phyloP scores from a whole-genome alignment of 2,113 vertebrate species.

The Ceyx margarethae region DNA sequence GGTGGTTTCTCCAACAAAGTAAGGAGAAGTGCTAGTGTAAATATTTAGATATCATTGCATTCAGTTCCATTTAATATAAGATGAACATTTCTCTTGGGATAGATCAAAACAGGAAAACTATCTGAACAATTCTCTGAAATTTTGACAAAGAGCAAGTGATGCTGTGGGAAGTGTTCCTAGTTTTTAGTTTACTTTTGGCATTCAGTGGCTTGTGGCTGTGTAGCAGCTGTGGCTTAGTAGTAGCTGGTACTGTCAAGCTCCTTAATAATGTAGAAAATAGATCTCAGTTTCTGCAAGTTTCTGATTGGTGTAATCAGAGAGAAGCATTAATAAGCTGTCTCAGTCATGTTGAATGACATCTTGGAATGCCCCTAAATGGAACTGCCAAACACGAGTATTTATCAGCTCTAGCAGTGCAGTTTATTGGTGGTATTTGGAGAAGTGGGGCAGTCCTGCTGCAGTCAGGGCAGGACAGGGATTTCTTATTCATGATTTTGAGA shows the following conservation, averaged over 20 bases:
- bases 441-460: neutral
- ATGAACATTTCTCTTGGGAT: neutral
- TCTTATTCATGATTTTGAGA: neutral
- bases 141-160: neutral
- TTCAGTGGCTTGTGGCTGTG: neutral
- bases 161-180: neutral
- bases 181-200: neutral
- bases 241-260: neutral
- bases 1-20: slow-evolving; percentile 98
- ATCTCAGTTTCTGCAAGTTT: neutral
- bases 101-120: neutral
- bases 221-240: neutral
- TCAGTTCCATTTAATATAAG: neutral
- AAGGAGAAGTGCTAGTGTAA: slow-evolving; percentile 57
- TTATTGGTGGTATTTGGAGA: neutral
- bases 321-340: neutral
- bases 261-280: neutral
- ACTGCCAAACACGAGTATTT: neutral
- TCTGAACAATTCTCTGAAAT: slow-evolving; percentile 4
- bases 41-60: neutral
- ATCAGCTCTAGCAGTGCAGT: neutral
- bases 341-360: neutral
- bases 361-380: neutral
- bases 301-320: neutral
- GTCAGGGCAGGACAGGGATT: neutral